Evolutionary conservation across 2,888 invertebrate species (phyloP), one percentile per base, ranked within the genome.

Genomic region (Adelphocoris suturalis): DNA sequence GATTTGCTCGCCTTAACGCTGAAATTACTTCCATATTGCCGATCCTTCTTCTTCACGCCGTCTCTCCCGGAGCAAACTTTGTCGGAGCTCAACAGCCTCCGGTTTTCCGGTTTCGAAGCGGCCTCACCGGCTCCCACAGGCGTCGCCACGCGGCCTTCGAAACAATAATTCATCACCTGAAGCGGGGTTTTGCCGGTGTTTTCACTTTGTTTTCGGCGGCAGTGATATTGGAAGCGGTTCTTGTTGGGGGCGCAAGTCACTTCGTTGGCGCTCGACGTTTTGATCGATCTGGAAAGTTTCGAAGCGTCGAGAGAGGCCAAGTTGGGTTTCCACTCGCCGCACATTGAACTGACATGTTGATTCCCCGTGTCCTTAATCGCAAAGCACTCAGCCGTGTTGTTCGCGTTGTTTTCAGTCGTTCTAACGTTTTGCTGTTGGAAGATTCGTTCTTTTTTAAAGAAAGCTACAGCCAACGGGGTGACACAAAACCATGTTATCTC

Each of bases 11-110:
- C 85, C 85, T 57, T 85, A 27, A 37, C 55, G 85, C 57, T 55
- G 61, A 85, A 57, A 85, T 57, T 57, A 85, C 57, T 85, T 57
- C 57, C 85, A 85, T 57, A 57, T 85, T 85, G 85, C 37, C 85
- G 37, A 57, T 57, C 85, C 61, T 57, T 85, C 57, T 82, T 82
- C 82, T 27, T 52, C 28, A 48, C 82, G 5, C 82, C 52, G 48
- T 55, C 52, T 16, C 52, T 13, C 27, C 52, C 48, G 19, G n/a
- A 16, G 48, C 55, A 27, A 85, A 55, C 19, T 57, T 85, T 85
- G 52, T 55, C 55, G 57, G 28, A 27, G 14, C 46, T 85, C 27
- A 85, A 61, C 55, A 28, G 61, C 28, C 55, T 57, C 13, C 57
- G 57, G 37, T 57, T 61, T 12, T 23, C 57, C 37, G 48, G n/a